phyloP scores from a whole-genome alignment of 1,140 invertebrate species.

The Metopolophium dirhodum region DNA sequence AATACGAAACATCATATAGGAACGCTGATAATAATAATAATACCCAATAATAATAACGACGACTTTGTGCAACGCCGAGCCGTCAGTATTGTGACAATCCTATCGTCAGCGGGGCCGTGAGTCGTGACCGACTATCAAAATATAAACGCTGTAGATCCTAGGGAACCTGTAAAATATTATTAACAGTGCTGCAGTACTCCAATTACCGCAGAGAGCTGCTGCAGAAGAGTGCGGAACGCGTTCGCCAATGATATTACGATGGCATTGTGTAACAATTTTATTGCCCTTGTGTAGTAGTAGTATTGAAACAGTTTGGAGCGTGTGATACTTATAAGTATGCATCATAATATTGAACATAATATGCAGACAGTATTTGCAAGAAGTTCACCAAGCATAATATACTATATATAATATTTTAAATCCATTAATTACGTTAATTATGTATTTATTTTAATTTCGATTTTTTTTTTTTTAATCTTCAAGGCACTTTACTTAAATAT shows the following conservation, averaged over 20 bases:
- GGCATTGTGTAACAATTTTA: neutral
- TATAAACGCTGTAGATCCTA: neutral
- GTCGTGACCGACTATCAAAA: constrained; percentile 19
- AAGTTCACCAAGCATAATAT: neutral
- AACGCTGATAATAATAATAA: neutral
- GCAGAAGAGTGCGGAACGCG: neutral
- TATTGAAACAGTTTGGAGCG: neutral
- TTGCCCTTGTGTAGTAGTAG: neutral
- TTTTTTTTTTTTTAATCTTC: neutral
- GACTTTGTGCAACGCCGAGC: neutral
- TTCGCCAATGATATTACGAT: neutral
- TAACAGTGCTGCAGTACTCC: neutral
- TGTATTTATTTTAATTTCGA: neutral
- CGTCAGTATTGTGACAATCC: neutral
- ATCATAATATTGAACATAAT: neutral
- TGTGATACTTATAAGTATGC: neutral
- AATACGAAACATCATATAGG: neutral
- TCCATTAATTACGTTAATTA: neutral
- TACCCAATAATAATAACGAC: neutral
- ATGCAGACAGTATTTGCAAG: neutral
- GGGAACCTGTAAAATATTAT: neutral
- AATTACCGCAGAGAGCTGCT: neutral
- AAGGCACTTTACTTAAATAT: neutral
- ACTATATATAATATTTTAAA: neutral
- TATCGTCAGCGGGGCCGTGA: neutral